Percentiles rank a stretch among this genome's conserved stretches.
These are phyloP conservation scores for Crepidodera aurea DNA, from an alignment of 2,888 invertebrate species.

Conservation along the genomic window DNA sequence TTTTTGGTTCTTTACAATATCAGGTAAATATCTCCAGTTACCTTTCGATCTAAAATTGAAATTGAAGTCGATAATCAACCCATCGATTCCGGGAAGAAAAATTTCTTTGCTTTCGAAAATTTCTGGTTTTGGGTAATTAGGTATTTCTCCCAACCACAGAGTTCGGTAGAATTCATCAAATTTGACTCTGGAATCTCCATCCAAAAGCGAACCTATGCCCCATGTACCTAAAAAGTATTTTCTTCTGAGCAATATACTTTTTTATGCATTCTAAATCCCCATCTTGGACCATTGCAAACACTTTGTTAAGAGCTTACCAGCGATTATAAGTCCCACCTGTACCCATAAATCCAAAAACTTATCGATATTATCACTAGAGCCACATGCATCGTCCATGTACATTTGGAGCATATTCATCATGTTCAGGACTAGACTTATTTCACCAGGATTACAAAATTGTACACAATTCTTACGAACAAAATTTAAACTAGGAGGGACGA, in stretches of 20 bases:
- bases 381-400: slow-evolving; percentile 69
- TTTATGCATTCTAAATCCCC: no score
- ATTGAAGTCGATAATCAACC: slow-evolving; percentile 80
- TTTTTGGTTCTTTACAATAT: slow-evolving; percentile 72
- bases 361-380: slow-evolving; percentile 71
- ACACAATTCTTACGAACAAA: slow-evolving; percentile 77
- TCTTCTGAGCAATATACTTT: no score
- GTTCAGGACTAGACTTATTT: slow-evolving; percentile 75
- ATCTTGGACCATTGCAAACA: no score
- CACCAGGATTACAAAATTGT: slow-evolving; percentile 73
- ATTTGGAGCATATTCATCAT: slow-evolving; percentile 80
- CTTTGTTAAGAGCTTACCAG: slow-evolving; percentile 61
- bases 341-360: slow-evolving; percentile 76
- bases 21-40: slow-evolving; percentile 87
- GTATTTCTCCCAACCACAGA: slow-evolving; percentile 63
- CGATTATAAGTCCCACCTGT: slow-evolving; percentile 78
- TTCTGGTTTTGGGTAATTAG: slow-evolving; percentile 64
- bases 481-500: slow-evolving; percentile 77
- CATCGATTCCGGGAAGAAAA: slow-evolving; percentile 76
- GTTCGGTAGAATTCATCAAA: slow-evolving; percentile 72
- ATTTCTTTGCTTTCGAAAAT: slow-evolving; percentile 75
- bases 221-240: slow-evolving; percentile 64
- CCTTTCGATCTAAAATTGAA: slow-evolving; percentile 83
- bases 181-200: slow-evolving; percentile 73
- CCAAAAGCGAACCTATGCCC: slow-evolving; percentile 85